phyloP scores from a whole-genome alignment of 2,888 invertebrate genomes.

The Heteropelma amictum region DNA sequence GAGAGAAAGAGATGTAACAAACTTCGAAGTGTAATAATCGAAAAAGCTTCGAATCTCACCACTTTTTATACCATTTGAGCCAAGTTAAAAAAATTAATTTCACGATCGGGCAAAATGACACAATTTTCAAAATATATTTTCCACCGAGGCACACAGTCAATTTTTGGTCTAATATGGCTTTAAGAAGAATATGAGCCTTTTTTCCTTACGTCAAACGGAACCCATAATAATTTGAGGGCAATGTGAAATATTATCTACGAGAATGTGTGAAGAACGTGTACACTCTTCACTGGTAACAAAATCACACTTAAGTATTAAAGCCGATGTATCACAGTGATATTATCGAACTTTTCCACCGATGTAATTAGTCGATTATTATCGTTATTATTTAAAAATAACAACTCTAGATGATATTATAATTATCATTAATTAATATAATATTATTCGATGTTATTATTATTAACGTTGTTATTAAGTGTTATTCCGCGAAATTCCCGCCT shows the following conservation, averaged over 20 bases:
- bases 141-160: too few relatives aligned
- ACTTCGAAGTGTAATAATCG: slow-evolving; percentile 48
- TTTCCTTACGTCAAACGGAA: background rate
- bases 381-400: background rate
- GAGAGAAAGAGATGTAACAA: slow-evolving; percentile 7
- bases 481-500: background rate
- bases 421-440: background rate
- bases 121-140: too few relatives aligned
- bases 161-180: too few relatives aligned
- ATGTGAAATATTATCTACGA: too few relatives aligned
- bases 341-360: slow-evolving; percentile 14
- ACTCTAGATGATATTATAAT: background rate
- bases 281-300: too few relatives aligned
- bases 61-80: background rate
- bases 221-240: background rate
- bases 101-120: too few relatives aligned
- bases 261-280: too few relatives aligned
- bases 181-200: background rate
- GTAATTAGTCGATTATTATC: background rate
- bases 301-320: slow-evolving; percentile 21
- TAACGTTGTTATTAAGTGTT: background rate
- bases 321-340: slow-evolving; percentile 34
- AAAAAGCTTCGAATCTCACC: slow-evolving; percentile 31
- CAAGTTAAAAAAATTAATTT: background rate
- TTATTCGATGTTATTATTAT: background rate